phyloP scores from a whole-genome alignment of 2,797 vertebrate genomes.

The Tragelaphus eurycerus region DNA sequence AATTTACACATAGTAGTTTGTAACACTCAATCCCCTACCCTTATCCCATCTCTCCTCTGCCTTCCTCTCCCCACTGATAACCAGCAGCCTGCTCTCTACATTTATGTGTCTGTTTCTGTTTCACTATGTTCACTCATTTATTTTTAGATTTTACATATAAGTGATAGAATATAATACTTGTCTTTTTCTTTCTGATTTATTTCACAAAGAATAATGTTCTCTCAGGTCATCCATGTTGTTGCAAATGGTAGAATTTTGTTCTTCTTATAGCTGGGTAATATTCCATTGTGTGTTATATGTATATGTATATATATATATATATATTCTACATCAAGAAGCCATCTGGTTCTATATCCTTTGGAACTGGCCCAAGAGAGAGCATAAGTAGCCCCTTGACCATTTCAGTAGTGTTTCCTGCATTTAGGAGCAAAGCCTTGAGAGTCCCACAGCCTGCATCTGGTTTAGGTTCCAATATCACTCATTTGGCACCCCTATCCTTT shows the following conservation, averaged over 20 bases:
- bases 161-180: neutral
- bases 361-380: neutral
- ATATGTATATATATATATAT: neutral
- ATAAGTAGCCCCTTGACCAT: fast-evolving
- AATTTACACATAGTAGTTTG: neutral
- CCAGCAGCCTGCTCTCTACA: neutral
- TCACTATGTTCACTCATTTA: neutral
- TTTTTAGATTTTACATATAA: neutral
- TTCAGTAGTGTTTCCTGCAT: neutral
- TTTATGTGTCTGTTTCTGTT: neutral
- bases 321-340: neutral
- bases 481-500: neutral
- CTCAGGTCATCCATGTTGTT: neutral
- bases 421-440: neutral
- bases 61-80: neutral
- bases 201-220: neutral
- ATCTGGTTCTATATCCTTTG: neutral
- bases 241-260: neutral
- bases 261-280: neutral
- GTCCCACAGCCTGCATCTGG: neutral
- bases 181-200: neutral
- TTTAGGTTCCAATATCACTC: neutral
- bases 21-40: neutral
- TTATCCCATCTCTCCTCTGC: neutral
- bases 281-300: neutral